phyloP scores from a whole-genome alignment of 2,888 invertebrate species.

The Podabrus alpinus region DNA sequence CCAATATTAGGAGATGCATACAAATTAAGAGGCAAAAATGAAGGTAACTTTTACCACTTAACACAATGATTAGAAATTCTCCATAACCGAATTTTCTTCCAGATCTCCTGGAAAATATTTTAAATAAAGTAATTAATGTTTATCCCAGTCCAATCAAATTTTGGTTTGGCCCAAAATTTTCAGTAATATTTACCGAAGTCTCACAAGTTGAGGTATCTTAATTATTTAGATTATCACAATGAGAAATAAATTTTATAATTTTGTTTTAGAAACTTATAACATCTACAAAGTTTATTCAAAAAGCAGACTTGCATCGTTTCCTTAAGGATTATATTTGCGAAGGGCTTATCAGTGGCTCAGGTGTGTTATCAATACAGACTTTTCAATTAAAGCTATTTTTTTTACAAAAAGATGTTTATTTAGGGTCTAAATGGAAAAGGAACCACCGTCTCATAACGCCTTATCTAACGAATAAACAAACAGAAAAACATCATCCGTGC shows the following conservation, averaged over 20 bases:
- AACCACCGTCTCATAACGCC: slow-evolving; percentile 7
- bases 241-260: too few species aligned
- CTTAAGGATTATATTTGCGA: slow-evolving; percentile 12
- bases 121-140: neutral
- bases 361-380: too few species aligned
- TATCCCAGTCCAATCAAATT: slow-evolving; percentile 12
- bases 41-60: too few species aligned
- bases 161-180: slow-evolving; percentile 24
- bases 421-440: slow-evolving; percentile 16
- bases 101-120: slow-evolving; percentile 7
- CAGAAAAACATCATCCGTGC: slow-evolving; percentile 4
- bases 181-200: slow-evolving; percentile 3
- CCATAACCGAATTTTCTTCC: neutral
- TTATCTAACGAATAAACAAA: slow-evolving; percentile 4
- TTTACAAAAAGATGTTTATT: neutral
- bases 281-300: neutral
- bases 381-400: too few species aligned
- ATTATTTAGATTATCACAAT: too few species aligned
- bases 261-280: slow-evolving; percentile 12
- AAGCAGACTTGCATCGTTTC: slow-evolving; percentile 17
- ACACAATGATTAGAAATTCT: too few species aligned
- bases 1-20: slow-evolving; percentile 10
- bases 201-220: slow-evolving; percentile 9
- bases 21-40: neutral
- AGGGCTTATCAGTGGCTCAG: slow-evolving; percentile 6